phyloP scores from a whole-genome alignment of 2,888 invertebrate species.

The Synanthedon andrenaeformis region DNA sequence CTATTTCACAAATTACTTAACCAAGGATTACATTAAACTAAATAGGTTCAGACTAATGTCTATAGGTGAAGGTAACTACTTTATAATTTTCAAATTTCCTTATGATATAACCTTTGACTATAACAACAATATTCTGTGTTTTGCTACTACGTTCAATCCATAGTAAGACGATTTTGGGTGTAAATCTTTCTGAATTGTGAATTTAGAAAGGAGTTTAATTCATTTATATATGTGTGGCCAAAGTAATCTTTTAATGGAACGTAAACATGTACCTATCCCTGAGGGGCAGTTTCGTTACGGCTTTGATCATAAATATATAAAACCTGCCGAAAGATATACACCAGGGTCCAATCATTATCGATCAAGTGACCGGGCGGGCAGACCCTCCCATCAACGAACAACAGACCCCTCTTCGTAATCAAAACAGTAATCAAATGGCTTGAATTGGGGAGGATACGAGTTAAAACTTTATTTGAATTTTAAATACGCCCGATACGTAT shows the following conservation, averaged over 20 bases:
- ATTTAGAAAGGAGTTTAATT: no score
- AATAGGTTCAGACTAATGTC: no score
- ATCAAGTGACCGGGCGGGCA: conserved; percentile 43
- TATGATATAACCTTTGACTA: no score
- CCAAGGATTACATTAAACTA: no score
- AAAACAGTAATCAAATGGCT: conserved; percentile 61
- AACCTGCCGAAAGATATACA: conserved; percentile 24
- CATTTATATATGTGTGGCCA: neutral
- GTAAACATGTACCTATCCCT: neutral
- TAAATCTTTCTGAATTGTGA: no score
- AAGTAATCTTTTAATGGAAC: neutral
- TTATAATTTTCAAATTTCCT: no score
- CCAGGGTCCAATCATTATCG: conserved; percentile 38
- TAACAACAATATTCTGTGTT: no score
- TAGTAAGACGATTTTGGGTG: no score
- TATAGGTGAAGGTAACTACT: no score
- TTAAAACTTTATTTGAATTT: conserved; percentile 58
- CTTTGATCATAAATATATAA: conserved; percentile 23
- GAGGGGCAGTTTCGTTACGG: neutral
- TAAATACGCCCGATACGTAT: conserved; percentile 27
- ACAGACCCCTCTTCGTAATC: conserved; percentile 46
- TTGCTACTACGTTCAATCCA: no score
- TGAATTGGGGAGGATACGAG: conserved; percentile 39
- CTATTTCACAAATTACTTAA: no score
- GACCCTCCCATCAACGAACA: conserved; percentile 25